Percentiles rank a stretch among this genome's conserved stretches.
These are phyloP conservation scores for Perizoma flavofasciatum DNA, from an alignment of 2,888 invertebrate species.

Conservation along the genomic window DNA sequence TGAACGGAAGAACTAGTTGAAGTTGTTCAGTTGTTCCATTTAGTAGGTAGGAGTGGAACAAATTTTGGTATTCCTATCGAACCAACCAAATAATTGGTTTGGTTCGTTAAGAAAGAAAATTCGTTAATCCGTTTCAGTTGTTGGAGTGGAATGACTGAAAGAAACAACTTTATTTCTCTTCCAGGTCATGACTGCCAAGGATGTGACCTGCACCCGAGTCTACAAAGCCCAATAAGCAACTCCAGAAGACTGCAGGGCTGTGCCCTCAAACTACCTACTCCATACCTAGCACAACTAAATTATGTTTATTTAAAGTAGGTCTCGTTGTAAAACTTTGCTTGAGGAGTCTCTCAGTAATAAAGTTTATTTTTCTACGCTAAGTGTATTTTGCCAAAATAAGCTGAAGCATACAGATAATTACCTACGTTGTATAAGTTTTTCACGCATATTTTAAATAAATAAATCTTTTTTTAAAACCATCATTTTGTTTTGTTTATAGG, in stretches of 20 bases:
- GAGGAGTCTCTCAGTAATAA: conserved; percentile 34
- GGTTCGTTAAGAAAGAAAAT: too few species aligned
- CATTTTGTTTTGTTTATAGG: conserved; percentile 24
- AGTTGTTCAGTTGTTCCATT: too few species aligned
- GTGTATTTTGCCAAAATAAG: conserved; percentile 60
- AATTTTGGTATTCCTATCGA: too few species aligned
- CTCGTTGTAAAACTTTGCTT: conserved; percentile 48
- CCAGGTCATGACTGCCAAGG: conserved; percentile 89
- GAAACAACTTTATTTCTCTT: conserved; percentile 42
- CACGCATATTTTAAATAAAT: conserved; percentile 70
- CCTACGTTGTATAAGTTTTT: conserved; percentile 74
- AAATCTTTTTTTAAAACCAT: conserved; percentile 42
- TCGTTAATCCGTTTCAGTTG: not conserved
- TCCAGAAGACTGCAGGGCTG: conserved; percentile 67
- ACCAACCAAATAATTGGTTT: too few species aligned
- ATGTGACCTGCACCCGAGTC: conserved; percentile 88
- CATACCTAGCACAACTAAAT: conserved; percentile 68
- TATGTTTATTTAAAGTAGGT: conserved; percentile 60
- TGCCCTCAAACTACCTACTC: conserved; percentile 45
- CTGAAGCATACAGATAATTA: conserved; percentile 41
- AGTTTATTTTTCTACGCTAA: conserved; percentile 65
- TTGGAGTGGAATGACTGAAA: too few species aligned
- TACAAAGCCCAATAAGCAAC: conserved; percentile 86
- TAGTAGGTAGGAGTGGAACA: too few species aligned
- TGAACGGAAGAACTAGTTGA: too few species aligned